These are phyloP conservation scores for Macrocentrus cingulum DNA, from an alignment of 1,140 invertebrate genomes.

Conservation along the genomic window DNA sequence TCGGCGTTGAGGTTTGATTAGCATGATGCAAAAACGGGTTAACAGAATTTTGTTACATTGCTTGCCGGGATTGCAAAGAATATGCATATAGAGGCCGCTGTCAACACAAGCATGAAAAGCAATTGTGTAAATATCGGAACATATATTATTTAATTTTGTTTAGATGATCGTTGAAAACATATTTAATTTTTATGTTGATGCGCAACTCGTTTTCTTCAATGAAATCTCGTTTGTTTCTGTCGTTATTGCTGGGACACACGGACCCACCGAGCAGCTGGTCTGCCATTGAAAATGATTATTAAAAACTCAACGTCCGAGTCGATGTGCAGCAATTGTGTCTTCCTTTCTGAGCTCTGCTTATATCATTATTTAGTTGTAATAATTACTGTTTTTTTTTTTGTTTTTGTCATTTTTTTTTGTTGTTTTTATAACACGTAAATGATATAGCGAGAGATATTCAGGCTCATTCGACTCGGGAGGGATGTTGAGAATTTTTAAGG, in stretches of 20 bases:
- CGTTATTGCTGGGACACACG: conserved; percentile 32
- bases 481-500: too few relatives aligned
- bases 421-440: too few relatives aligned
- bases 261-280: conserved; percentile 58
- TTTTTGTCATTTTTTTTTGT: conserved; percentile 15
- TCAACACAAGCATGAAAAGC: too few relatives aligned
- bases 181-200: conserved; percentile 38
- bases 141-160: conserved; percentile 48
- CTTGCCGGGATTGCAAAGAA: conserved; percentile 2
- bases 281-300: conserved; percentile 39
- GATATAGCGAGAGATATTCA: too few relatives aligned
- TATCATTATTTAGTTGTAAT: background rate
- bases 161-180: conserved; percentile 29
- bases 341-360: background rate
- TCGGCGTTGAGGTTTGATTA: conserved; percentile 68
- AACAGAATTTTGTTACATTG: too few relatives aligned
- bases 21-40: too few relatives aligned
- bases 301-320: conserved; percentile 30
- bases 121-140: conserved; percentile 34
- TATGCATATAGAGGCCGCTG: too few relatives aligned
- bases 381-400: conserved; percentile 6
- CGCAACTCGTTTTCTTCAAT: conserved; percentile 17
- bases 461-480: too few relatives aligned
- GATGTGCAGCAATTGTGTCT: conserved; percentile 5
- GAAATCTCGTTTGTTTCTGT: conserved; percentile 1